phyloP scores from a whole-genome alignment of 2,797 vertebrate genomes.

The Notamacropus eugenii region DNA sequence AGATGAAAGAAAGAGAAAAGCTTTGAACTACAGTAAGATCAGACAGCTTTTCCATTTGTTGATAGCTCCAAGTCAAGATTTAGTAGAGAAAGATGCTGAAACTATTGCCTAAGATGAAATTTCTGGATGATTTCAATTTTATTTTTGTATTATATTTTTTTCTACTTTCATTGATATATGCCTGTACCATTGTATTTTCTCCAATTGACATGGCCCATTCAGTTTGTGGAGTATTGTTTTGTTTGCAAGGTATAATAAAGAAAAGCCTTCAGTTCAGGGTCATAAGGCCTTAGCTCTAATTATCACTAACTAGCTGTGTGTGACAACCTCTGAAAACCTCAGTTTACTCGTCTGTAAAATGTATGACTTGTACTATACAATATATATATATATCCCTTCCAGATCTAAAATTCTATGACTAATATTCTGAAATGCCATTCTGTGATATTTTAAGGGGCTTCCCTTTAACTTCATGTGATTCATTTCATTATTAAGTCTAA shows the following conservation, averaged over 20 bases:
- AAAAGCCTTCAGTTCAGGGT: neutral
- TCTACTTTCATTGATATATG: neutral
- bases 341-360: neutral
- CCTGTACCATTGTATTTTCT: neutral
- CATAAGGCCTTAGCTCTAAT: neutral
- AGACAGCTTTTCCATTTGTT: neutral
- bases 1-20: neutral
- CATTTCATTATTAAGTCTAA: slow-evolving; percentile 28
- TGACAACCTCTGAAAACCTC: neutral
- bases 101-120: neutral
- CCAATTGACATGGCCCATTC: neutral
- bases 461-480: neutral
- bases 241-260: neutral
- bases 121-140: neutral
- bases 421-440: neutral
- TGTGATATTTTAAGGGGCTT: neutral
- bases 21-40: neutral
- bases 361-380: neutral
- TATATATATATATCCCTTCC: neutral
- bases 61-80: neutral
- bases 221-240: neutral
- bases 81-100: neutral
- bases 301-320: neutral
- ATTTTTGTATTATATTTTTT: neutral
- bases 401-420: neutral